Base-by-base conservation (phyloP, 2,113 vertebrate genomes). In the Orcinus orca region DNA sequence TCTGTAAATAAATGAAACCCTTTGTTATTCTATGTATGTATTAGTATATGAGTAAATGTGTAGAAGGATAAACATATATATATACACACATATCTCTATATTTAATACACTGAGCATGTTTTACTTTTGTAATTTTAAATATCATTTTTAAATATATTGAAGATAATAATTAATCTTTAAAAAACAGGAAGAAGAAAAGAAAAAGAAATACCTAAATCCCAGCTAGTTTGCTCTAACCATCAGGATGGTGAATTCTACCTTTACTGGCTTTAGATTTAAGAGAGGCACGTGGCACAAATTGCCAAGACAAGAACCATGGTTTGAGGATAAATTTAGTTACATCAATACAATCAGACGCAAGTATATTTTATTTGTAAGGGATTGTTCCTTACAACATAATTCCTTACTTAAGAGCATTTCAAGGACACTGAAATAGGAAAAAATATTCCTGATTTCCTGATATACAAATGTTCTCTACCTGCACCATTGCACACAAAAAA, bases 401-500 rank as follows among this genome's bases (percentile, higher is more conserved):
- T 90, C 10, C 70, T 89, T 86, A 92, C 50, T 82, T 96, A 41
- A 95, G 7, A 91, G 13, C 18, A 88, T 53, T 47, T 92, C 6
- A 73, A 18, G 90, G 67, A 93, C 97, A 82, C 23, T 77, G 9
- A 91, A 12, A 50, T 33, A 96, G 31, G 79, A 71, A 88, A 88
- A 95, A 53, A 76, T 82, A 97, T 96, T 97, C 88, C n/a, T 93
- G 58, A 96, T 96, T 73, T 88, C 41, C 81, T 70, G 20, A 96
- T 97, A 97, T 96, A 63, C 23, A 90, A 90, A 97, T 88, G 74
- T 55, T 97, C 36, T 74, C 4, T 90, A 94, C 60, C 70, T 92
- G 31, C n/a, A 94, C 0, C 26, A 84, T 36, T 93, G 44, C 41
- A 90, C 2, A 55, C 47, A 31, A 74, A 41, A 25, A 81, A 68